These are phyloP conservation scores for Hybos culiciformis DNA, from an alignment of 2,888 invertebrate genomes.

Conservation along the genomic window DNA sequence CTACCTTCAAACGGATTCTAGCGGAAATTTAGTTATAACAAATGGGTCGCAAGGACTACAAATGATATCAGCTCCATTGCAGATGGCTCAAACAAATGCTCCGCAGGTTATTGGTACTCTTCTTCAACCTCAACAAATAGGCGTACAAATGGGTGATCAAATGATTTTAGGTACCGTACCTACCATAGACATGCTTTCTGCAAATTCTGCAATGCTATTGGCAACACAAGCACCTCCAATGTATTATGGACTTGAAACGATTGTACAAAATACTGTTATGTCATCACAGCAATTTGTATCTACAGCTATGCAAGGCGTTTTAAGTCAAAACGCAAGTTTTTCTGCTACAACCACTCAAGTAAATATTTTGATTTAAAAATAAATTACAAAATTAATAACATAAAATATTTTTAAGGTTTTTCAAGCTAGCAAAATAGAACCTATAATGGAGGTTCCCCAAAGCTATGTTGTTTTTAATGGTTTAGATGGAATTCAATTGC, in stretches of 20 bases:
- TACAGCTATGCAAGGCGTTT: slow-evolving; percentile 64
- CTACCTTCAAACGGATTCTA: slow-evolving; percentile 47
- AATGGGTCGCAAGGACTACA: slow-evolving; percentile 42
- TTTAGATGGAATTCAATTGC: slow-evolving; percentile 29
- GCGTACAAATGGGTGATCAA: slow-evolving; percentile 43
- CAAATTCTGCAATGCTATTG: slow-evolving; percentile 44
- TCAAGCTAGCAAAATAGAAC: slow-evolving; percentile 74
- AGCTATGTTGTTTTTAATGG: slow-evolving; percentile 58
- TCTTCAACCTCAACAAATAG: slow-evolving; percentile 46
- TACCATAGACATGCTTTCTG: slow-evolving; percentile 49
- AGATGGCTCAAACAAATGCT: slow-evolving; percentile 37
- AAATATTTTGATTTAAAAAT: neutral
- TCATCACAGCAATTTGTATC: slow-evolving; percentile 77
- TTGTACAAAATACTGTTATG: slow-evolving; percentile 79
- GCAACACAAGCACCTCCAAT: slow-evolving; percentile 50
- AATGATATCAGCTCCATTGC: slow-evolving; percentile 42
- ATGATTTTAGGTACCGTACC: slow-evolving; percentile 47
- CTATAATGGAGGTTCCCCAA: slow-evolving; percentile 60
- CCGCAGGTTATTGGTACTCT: slow-evolving; percentile 46
- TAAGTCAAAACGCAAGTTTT: slow-evolving; percentile 70
- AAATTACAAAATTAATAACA: neutral
- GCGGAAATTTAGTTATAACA: slow-evolving; percentile 45
- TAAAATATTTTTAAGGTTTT: slow-evolving; percentile 42
- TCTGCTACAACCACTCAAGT: slow-evolving; percentile 61
- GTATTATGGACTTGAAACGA: slow-evolving; percentile 72